phyloP scores from a whole-genome alignment of 2,888 invertebrate species.

The Cartodere bifasciata region DNA sequence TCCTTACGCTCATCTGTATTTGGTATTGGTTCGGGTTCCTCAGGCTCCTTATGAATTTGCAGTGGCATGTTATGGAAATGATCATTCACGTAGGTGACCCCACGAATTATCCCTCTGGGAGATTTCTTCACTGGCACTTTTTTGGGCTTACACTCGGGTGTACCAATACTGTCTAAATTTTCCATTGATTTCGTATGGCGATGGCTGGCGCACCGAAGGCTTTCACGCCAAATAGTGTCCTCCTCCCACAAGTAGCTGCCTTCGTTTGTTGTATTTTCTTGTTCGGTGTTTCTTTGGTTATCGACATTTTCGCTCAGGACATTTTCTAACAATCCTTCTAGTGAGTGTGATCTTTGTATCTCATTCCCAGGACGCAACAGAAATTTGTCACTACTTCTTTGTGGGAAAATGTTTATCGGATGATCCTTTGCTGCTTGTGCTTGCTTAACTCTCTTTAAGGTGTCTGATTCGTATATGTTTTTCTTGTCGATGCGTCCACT shows the following conservation, averaged over 20 bases:
- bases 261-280: constrained; percentile 28
- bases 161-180: constrained; percentile 51
- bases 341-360: constrained; percentile 41
- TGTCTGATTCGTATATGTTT: constrained; percentile 59
- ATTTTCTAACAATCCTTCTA: constrained; percentile 46
- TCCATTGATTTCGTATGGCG: constrained; percentile 74
- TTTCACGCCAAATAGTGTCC: constrained; percentile 70
- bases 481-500: constrained; percentile 51
- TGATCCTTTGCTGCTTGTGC: constrained; percentile 36
- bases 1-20: constrained; percentile 27
- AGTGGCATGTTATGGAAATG: constrained; percentile 43
- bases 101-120: constrained; percentile 42
- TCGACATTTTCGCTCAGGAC: constrained; percentile 28
- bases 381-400: constrained; percentile 26
- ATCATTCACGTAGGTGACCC: constrained; percentile 69
- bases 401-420: constrained; percentile 36
- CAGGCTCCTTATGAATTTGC: constrained; percentile 37
- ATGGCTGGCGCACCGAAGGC: constrained; percentile 63
- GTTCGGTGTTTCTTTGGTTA: constrained; percentile 2
- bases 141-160: constrained; percentile 23
- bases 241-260: constrained; percentile 74
- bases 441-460: constrained; percentile 44
- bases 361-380: constrained; percentile 15
- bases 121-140: constrained; percentile 25
- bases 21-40: too few relatives aligned